Percentiles rank a stretch among this genome's conserved stretches.
phyloP scores from a whole-genome alignment of 2,888 invertebrate species.

The Campoplex capitator region DNA sequence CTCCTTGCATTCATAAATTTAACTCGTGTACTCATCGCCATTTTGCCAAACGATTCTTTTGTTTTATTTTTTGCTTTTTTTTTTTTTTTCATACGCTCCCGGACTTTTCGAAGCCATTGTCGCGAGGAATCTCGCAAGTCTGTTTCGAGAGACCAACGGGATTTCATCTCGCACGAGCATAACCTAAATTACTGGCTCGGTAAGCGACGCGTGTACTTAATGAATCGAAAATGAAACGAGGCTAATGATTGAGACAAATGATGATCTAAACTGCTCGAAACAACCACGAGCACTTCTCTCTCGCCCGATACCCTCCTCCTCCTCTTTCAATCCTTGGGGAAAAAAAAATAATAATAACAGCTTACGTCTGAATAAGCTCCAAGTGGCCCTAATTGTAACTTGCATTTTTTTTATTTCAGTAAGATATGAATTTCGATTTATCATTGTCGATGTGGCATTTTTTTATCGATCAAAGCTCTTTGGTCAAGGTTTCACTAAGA shows the following conservation, averaged over 20 bases:
- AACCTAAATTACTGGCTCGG: constrained; percentile 49
- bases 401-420: constrained; percentile 44
- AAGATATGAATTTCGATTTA: constrained; percentile 43
- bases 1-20: constrained; percentile 25
- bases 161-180: constrained; percentile 45
- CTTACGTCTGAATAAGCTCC: constrained; percentile 42
- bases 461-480: not conserved
- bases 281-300: constrained; percentile 16
- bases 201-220: constrained; percentile 68
- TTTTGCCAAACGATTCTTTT: not conserved
- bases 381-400: constrained; percentile 45
- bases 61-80: not conserved
- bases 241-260: constrained; percentile 79
- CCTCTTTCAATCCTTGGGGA: not conserved
- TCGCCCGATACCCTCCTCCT: not conserved
- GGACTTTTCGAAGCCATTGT: not conserved
- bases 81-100: not conserved
- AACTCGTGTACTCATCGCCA: not conserved
- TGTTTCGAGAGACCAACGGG: constrained; percentile 10
- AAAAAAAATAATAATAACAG: constrained; percentile 36
- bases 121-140: not conserved
- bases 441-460: not conserved
- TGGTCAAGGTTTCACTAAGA: not conserved
- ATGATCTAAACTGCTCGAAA: constrained; percentile 70
- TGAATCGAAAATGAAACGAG: constrained; percentile 76